phyloP scores from a whole-genome alignment of 2,888 invertebrate genomes.

The Acleris literana region DNA sequence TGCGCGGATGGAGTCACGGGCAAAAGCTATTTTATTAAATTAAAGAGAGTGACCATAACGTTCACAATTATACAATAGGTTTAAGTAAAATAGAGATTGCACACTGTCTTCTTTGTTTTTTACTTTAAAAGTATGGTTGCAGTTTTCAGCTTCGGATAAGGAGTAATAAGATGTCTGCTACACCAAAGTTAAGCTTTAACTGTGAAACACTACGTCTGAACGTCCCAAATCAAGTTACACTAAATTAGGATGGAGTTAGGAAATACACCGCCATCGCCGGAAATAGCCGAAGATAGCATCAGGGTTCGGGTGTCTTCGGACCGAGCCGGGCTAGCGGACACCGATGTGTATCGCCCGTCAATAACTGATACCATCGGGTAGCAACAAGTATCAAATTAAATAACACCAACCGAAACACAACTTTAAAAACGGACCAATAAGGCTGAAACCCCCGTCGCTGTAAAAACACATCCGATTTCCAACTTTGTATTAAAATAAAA shows the following conservation, averaged over 20 bases:
- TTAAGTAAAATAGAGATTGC: too few species aligned
- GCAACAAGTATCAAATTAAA: slow-evolving; percentile 40
- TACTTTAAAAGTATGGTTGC: too few species aligned
- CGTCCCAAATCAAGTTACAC: slow-evolving; percentile 25
- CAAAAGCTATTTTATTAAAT: too few species aligned
- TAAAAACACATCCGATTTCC: slow-evolving; percentile 13
- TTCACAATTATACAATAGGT: too few species aligned
- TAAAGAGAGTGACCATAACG: too few species aligned
- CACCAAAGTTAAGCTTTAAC: too few species aligned
- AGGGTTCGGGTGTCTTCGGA: slow-evolving; percentile 29
- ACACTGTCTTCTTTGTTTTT: too few species aligned
- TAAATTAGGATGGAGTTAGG: slow-evolving; percentile 32
- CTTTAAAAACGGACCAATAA: slow-evolving; percentile 22
- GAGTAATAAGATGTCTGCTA: too few species aligned
- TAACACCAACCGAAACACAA: slow-evolving; percentile 23
- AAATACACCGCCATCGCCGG: slow-evolving; percentile 38
- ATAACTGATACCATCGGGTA: slow-evolving; percentile 37
- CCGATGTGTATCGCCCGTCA: slow-evolving; percentile 37
- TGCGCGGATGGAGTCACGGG: too few species aligned
- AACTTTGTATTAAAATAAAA: slow-evolving; percentile 5
- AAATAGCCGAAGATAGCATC: slow-evolving; percentile 41
- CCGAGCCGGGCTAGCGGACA: slow-evolving; percentile 23
- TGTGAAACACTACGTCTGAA: not conserved
- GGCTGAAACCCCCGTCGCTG: not conserved
- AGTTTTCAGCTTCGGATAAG: too few species aligned